Percentiles rank a stretch among this genome's conserved stretches.
Evolutionary conservation across 2,888 invertebrate genomes (phyloP).

Genomic region (Eremobia ochroleuca): DNA sequence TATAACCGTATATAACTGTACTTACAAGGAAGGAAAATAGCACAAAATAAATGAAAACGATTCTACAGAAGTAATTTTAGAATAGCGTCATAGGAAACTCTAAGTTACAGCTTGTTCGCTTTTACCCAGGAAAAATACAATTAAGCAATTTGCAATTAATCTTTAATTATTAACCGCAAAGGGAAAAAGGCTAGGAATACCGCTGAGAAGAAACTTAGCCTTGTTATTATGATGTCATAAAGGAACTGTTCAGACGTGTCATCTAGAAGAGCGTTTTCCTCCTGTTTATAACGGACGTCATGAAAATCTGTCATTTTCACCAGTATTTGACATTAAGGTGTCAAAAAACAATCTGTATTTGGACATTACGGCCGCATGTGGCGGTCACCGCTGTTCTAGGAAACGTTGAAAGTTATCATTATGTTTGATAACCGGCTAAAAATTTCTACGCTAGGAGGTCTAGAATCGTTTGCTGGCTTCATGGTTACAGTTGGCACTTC

Average conservation of each 20-base stretch:
- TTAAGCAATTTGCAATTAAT: slow-evolving; percentile 38
- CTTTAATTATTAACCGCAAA: slow-evolving; percentile 43
- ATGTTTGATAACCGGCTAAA: too few species aligned
- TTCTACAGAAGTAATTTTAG: slow-evolving; percentile 38
- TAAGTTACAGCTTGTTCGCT: background rate
- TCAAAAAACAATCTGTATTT: too few species aligned
- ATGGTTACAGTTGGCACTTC: background rate
- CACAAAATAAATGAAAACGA: background rate
- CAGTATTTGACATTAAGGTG: too few species aligned
- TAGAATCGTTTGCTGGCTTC: too few species aligned
- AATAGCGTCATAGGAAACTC: slow-evolving; percentile 46
- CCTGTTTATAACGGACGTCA: background rate
- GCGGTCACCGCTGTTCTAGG: too few species aligned
- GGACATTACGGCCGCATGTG: too few species aligned
- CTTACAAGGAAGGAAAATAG: slow-evolving; percentile 45
- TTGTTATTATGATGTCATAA: slow-evolving; percentile 13
- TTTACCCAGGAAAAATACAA: slow-evolving; percentile 34
- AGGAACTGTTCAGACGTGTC: background rate
- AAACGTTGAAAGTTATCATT: too few species aligned
- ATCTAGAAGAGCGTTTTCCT: background rate
- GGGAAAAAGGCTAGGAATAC: slow-evolving; percentile 34
- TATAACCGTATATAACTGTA: background rate
- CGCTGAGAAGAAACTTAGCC: background rate
- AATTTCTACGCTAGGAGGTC: too few species aligned
- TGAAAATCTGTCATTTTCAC: too few species aligned